Base-by-base conservation (phyloP, 2,113 vertebrate species). In the Eonycteris spelaea region DNA sequence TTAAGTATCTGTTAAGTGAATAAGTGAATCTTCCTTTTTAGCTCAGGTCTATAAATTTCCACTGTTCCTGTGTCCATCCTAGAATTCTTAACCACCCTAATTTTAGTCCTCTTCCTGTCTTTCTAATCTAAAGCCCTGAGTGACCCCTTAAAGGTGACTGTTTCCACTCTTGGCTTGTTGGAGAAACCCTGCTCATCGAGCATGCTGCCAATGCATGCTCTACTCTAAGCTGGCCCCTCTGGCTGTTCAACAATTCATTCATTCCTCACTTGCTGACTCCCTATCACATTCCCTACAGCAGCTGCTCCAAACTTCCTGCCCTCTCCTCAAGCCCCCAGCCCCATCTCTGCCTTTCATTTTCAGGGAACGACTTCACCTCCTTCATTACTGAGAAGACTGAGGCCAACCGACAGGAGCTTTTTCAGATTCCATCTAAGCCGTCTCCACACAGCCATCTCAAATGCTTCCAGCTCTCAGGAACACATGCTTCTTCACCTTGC, bases 201-300 rank as follows among this genome's bases (percentile, higher is more conserved):
- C 94, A 97, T 68, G 48, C 68, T 97, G 96, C 86, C 97, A 97
- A 55, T 74, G 79, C 67, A 43, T 90, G 74, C 94, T 91, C 80
- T 97, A 87, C 95, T 85, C 93, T 91, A 95, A 97, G 63, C 97
- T 95, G 95, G 96, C 78, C 86, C 79, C 92, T 97, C 83, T 95
- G 83, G 79, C 90, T 96, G 90, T 90, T 92, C 92, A 75, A 79
- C 95, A 93, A 89, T 97, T 96, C 92, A 0, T 96, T 97, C 97
- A 97, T 97, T 97, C 97, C 97, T 97, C 1, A 0, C 90, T 97
- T 92, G 90, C 90, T 96, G 83, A 91, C 94, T 95, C 97, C 97
- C 97, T 97, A 97, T 97, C 97, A 96, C 97, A 96, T 97, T 97
- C 97, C 97, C 95, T 40, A 90, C 48, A 95, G 95, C 97, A 97